phyloP scores from a whole-genome alignment of 2,113 vertebrate genomes.

The Eleginops maclovinus region DNA sequence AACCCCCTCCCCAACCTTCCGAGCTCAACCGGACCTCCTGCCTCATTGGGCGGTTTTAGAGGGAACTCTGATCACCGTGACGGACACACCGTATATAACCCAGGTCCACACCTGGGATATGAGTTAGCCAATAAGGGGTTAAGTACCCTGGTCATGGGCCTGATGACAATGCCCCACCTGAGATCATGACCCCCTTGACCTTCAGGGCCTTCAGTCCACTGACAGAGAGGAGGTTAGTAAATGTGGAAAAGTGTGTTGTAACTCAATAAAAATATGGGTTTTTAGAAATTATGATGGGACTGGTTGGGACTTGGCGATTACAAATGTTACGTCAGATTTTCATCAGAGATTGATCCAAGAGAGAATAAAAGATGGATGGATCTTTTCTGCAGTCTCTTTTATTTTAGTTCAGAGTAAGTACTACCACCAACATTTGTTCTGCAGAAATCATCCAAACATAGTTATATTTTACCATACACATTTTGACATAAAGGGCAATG shows the following conservation, averaged over 20 bases:
- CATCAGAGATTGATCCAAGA: neutral
- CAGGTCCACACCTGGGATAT: constrained; percentile 82
- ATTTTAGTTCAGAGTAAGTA: neutral
- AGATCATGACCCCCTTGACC: constrained; percentile 63
- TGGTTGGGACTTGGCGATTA: neutral
- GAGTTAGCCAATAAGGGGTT: constrained; percentile 80
- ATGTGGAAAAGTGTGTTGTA: constrained; percentile 61
- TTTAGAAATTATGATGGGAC: neutral
- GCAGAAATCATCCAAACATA: no score
- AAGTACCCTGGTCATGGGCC: constrained; percentile 78
- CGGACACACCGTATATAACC: constrained; percentile 76
- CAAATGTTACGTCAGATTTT: neutral
- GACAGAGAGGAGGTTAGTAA: constrained; percentile 29
- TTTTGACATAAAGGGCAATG: no score
- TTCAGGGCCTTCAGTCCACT: constrained; percentile 53
- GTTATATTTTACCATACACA: no score
- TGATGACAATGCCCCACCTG: constrained; percentile 82
- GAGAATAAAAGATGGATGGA: neutral
- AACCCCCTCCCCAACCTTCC: neutral
- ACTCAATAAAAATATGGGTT: constrained; percentile 64
- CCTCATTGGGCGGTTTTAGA: constrained; percentile 62
- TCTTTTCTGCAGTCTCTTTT: neutral
- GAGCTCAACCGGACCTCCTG: constrained; percentile 55
- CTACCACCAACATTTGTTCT: neutral
- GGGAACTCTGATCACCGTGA: constrained; percentile 75